Percentiles rank a stretch among this genome's conserved stretches.
phyloP scores from a whole-genome alignment of 2,888 invertebrate species.

The Belgica antarctica region DNA sequence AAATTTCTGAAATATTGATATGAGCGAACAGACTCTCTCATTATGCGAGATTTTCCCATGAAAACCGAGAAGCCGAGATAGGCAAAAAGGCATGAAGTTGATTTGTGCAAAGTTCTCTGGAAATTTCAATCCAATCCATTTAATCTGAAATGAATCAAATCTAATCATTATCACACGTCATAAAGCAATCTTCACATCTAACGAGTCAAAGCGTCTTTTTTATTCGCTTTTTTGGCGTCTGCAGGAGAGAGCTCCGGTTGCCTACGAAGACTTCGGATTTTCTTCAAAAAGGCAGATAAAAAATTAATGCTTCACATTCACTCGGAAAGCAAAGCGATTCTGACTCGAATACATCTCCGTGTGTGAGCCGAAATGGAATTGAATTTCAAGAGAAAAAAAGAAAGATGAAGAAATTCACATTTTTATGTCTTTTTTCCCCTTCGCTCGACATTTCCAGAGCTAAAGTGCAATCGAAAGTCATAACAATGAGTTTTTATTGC shows the following conservation, averaged over 20 bases:
- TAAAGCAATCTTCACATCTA: constrained; percentile 34
- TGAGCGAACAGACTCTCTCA: constrained; percentile 12
- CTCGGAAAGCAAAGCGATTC: too few species aligned
- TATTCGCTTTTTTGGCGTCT: too few species aligned
- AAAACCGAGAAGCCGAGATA: neutral
- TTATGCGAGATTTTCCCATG: neutral
- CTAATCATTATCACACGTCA: constrained; percentile 37
- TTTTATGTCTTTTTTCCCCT: neutral
- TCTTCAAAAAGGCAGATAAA: too few species aligned
- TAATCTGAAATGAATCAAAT: constrained; percentile 14
- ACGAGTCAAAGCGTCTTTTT: constrained; percentile 7
- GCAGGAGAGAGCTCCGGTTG: too few species aligned
- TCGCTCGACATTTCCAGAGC: neutral
- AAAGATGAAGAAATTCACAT: neutral
- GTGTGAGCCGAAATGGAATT: too few species aligned
- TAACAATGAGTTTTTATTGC: constrained; percentile 20
- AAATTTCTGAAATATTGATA: constrained; percentile 27
- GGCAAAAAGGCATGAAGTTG: neutral
- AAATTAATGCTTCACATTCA: too few species aligned
- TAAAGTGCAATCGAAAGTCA: neutral
- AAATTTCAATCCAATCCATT: constrained; percentile 14
- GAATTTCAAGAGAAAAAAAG: neutral
- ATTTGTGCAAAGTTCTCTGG: neutral
- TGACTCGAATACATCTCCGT: too few species aligned
- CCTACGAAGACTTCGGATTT: neutral